Base-by-base conservation (phyloP, 2,888 invertebrate species). In the Tenodera sinensis region DNA sequence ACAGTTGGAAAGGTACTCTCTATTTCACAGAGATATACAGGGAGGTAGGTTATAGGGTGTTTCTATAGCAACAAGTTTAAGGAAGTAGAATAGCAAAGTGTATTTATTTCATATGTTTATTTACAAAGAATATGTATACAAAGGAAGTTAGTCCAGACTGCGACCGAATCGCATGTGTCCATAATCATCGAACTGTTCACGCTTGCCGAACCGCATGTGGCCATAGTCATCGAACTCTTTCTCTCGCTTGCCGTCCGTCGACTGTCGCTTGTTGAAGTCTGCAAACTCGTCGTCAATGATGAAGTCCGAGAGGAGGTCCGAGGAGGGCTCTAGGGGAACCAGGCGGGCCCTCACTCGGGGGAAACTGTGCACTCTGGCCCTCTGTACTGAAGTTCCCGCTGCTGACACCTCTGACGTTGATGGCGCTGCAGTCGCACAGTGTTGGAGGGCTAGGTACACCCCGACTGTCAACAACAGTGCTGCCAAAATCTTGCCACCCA, bases 111-210 rank as follows among this genome's bases (percentile, higher is more conserved):
- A 71, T 6, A 6, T 71, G 20, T 71, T 71, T 71, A 71, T 71
- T 82, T 91, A 3, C 85, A 30, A 30, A 83, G 8, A 83, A 2
- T 1, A 27, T 83, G 20, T 20, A 30, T 30, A 83, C 25, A 30
- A 27, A 30, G 30, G 4, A 20, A 86, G 6, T 54, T 42, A 88
- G 27, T 88, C 88, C 28, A 88, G 47, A 12, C 88, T 95, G 90
- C 96, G 94, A 20, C 97, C 97, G 91, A 96, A 97, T 90, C 97
- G 93, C 93, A 96, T 94, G 91, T 96, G 96, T 1, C 97, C 97
- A 91, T 97, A 97, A 92, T 97, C 97, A 91, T 97, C 96, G 91
- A 96, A 96, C 28, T 95, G 94, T 83, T 96, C 96, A 2, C 95
- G 94, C 91, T 95, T 95, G 6, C 95, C 95, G 91, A 95, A 95